A percentile compares a stretch with the other conserved stretches of the same genome.
Conservation (phyloP, 2,113 vertebrate species). For the Cardinalis cardinalis region DNA sequence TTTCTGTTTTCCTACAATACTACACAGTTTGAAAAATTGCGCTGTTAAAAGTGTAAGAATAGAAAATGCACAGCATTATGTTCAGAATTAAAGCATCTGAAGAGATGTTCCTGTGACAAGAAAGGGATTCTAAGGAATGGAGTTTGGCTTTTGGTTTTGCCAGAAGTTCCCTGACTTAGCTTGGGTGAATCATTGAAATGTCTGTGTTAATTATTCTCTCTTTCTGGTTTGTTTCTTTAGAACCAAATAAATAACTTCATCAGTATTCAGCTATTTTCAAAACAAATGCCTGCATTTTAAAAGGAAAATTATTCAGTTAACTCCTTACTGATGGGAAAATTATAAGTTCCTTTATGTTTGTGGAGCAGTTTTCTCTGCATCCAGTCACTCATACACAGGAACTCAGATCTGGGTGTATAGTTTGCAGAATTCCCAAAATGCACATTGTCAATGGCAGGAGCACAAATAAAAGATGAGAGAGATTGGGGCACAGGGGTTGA, state of each 20-base stretch:
- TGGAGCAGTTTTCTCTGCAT: background rate
- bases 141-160: background rate
- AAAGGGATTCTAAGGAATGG: background rate
- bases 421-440: background rate
- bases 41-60: background rate
- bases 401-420: background rate
- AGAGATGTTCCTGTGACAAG: background rate
- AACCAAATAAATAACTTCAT: background rate
- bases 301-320: background rate
- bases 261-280: background rate
- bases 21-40: slow-evolving; percentile 43
- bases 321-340: background rate
- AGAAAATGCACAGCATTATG: background rate
- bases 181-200: background rate
- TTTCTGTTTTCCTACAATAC: slow-evolving; percentile 28
- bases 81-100: background rate
- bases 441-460: background rate
- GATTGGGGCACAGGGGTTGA: background rate
- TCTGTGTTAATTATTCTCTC: background rate
- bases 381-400: background rate
- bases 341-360: background rate
- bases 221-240: background rate
- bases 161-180: background rate
- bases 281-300: background rate
- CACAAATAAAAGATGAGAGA: background rate